Base-by-base conservation (phyloP, 2,797 vertebrate species). In the Tympanoctomys barrerae region DNA sequence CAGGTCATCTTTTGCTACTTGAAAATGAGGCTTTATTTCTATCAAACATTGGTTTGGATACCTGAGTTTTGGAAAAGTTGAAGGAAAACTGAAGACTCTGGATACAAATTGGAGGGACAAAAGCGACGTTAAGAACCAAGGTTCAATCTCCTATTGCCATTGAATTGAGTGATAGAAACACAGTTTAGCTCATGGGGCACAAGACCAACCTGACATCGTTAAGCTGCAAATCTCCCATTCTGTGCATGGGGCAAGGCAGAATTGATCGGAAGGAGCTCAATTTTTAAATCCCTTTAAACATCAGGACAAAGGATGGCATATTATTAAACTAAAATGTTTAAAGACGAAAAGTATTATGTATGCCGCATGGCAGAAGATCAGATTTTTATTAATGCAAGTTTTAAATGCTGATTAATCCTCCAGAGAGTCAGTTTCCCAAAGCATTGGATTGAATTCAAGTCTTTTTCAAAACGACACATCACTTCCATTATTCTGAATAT, bases 301-400 rank as follows among this genome's bases (percentile, higher is more conserved):
- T 97, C 95, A 96, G 97, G 97, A 98, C 97, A 98, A 98, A 98
- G 96, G 95, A 98, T 96, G 97, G 92, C 75, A 93, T 90, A 97
- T 97, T 98, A 98, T 98, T 98, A 98, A 98, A 98, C 98, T 97
- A 98, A 98, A 99, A 98, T 98, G 96, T 98, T 98, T 98, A 98
- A 98, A 98, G 98, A 98, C 80, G 95, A 97, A 97, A 98, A 98
- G 98, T 98, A 98, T 98, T 98, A 98, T 98, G 98, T 89, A 97
- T 98, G 98, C 98, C 97, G 96, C 98, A 97, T 97, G 92, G 96
- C 97, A 97, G 98, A 99, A 99, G 98, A 99, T 99, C 98, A 98
- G 98, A 98, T 98, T 99, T 99, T 99, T 99, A 99, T 99, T 99
- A 99, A 99, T 99, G 99, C 99, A 99, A 98, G 98, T 99, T 99